phyloP scores from a whole-genome alignment of 2,888 invertebrate genomes.

The Dimorphilus gyrociliatus region DNA sequence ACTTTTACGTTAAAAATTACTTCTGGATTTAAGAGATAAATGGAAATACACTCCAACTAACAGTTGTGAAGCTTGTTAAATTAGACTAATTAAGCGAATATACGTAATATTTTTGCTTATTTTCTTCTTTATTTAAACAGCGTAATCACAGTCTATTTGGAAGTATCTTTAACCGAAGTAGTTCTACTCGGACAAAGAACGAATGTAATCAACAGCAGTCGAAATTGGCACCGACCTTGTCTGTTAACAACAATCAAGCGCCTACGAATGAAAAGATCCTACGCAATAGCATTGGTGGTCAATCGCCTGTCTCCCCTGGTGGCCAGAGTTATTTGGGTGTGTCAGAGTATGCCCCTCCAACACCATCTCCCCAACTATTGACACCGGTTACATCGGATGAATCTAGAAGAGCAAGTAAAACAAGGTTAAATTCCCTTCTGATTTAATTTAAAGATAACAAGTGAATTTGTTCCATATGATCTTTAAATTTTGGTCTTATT shows the following conservation, averaged over 20 bases:
- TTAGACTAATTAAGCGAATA: too few relatives aligned
- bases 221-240: too few relatives aligned
- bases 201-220: neutral
- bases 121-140: slow-evolving; percentile 41
- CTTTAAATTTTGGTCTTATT: too few relatives aligned
- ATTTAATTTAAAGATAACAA: too few relatives aligned
- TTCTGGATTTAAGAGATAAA: neutral
- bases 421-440: slow-evolving; percentile 13
- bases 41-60: neutral
- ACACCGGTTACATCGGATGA: slow-evolving; percentile 14
- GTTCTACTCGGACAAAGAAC: slow-evolving; percentile 4
- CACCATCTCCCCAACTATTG: slow-evolving; percentile 15
- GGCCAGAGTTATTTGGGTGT: too few relatives aligned
- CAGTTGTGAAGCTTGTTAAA: neutral
- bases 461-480: too few relatives aligned
- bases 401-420: slow-evolving; percentile 14
- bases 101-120: too few relatives aligned
- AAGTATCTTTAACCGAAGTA: slow-evolving; percentile 46
- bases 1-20: neutral
- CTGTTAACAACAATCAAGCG: too few relatives aligned
- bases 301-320: too few relatives aligned
- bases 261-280: too few relatives aligned
- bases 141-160: slow-evolving; percentile 90
- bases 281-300: too few relatives aligned
- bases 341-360: too few relatives aligned